These are phyloP conservation scores for Stegodyphus dumicola DNA, from an alignment of 1,140 invertebrate genomes.

Conservation along the genomic window DNA sequence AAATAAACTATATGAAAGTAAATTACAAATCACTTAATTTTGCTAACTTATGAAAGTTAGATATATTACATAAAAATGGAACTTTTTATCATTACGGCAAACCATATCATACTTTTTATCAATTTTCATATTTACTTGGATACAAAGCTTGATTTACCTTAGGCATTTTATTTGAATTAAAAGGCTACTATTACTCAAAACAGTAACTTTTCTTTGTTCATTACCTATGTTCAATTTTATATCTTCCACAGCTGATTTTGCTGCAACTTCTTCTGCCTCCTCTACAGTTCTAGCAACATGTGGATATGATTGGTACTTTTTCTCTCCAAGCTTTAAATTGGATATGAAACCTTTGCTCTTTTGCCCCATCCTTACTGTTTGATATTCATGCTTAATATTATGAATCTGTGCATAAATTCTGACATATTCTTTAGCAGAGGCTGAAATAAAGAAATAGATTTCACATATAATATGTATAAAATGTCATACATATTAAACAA, in stretches of 20 bases:
- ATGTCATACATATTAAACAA: too few relatives aligned
- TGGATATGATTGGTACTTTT: slow-evolving; percentile 22
- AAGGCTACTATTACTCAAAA: slow-evolving; percentile 22
- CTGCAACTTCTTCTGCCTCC: slow-evolving; percentile 41
- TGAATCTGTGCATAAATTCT: slow-evolving; percentile 27
- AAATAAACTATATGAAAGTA: too few relatives aligned
- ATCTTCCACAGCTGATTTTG: slow-evolving; percentile 12
- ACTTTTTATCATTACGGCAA: too few relatives aligned
- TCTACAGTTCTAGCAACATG: background rate
- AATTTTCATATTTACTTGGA: too few relatives aligned
- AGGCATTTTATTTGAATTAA: slow-evolving; percentile 13
- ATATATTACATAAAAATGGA: too few relatives aligned
- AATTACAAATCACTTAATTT: too few relatives aligned
- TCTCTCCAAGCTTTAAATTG: slow-evolving; percentile 4
- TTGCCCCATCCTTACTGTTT: slow-evolving; percentile 2
- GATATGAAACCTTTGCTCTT: slow-evolving; percentile 32
- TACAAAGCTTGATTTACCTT: background rate
- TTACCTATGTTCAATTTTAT: slow-evolving; percentile 38
- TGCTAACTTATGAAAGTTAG: too few relatives aligned
- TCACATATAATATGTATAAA: too few relatives aligned
- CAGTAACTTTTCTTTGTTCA: background rate
- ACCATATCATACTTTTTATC: too few relatives aligned
- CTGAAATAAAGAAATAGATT: slow-evolving; percentile 16
- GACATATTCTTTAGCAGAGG: slow-evolving; percentile 41
- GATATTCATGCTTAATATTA: background rate